phyloP scores from a whole-genome alignment of 2,888 invertebrate genomes.

The Sepioteuthis lessoniana region DNA sequence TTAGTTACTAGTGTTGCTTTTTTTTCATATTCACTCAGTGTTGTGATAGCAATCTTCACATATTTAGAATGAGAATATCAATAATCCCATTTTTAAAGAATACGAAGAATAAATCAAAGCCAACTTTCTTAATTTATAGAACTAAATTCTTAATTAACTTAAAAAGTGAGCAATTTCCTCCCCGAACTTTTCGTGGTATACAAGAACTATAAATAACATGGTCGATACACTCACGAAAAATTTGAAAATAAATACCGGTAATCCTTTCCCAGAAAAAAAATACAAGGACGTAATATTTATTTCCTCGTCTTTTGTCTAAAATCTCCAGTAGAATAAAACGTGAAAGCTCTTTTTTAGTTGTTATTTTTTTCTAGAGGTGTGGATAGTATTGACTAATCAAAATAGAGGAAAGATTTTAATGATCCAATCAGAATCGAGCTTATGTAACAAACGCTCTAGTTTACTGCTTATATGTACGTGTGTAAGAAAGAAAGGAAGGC shows the following conservation, averaged over 20 bases:
- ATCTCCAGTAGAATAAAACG: not conserved
- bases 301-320: not conserved
- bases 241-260: not conserved
- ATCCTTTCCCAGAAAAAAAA: conserved; percentile 15
- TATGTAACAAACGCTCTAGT: not conserved
- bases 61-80: too few species aligned
- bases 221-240: not conserved
- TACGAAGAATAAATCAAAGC: too few species aligned
- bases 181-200: not conserved
- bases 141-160: not conserved
- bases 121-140: too few species aligned
- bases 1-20: too few species aligned
- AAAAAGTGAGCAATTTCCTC: not conserved
- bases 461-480: not conserved
- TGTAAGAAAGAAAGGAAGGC: not conserved
- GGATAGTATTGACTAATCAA: not conserved
- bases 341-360: not conserved
- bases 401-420: not conserved
- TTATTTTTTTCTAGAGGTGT: not conserved
- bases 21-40: too few species aligned
- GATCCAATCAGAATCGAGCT: not conserved
- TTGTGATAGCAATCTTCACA: too few species aligned
- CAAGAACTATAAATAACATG: not conserved
- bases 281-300: not conserved
- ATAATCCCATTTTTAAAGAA: too few species aligned